phyloP scores from a whole-genome alignment of 2,888 invertebrate species.

The Taenaris catops region DNA sequence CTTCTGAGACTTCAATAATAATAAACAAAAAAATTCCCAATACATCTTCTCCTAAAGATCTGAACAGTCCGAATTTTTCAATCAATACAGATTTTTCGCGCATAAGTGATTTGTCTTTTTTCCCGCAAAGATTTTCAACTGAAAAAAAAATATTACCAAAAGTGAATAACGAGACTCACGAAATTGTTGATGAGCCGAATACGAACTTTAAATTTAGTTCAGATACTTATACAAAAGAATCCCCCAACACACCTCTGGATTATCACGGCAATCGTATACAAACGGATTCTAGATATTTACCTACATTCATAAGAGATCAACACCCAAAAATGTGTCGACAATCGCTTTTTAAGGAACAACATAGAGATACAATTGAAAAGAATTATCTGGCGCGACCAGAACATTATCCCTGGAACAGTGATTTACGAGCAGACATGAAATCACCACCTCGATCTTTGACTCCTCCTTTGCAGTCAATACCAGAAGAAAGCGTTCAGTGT shows the following conservation, averaged over 20 bases:
- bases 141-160: slow-evolving; percentile 58
- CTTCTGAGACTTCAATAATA: slow-evolving; percentile 39
- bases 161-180: slow-evolving; percentile 52
- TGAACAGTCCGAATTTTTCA: slow-evolving; percentile 66
- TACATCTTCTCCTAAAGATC: slow-evolving; percentile 68
- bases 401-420: slow-evolving; percentile 55
- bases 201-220: slow-evolving; percentile 47
- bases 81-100: slow-evolving; percentile 70
- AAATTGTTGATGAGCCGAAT: slow-evolving; percentile 47
- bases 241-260: slow-evolving; percentile 54
- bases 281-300: slow-evolving; percentile 24
- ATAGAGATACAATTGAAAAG: slow-evolving; percentile 40
- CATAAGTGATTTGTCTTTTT: slow-evolving; percentile 66
- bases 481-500: slow-evolving; percentile 65
- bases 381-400: slow-evolving; percentile 38
- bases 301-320: slow-evolving; percentile 38
- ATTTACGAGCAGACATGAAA: slow-evolving; percentile 38
- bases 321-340: slow-evolving; percentile 59
- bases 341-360: slow-evolving; percentile 56
- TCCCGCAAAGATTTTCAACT: slow-evolving; percentile 65
- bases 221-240: slow-evolving; percentile 77
- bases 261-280: slow-evolving; percentile 25
- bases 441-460: slow-evolving; percentile 62
- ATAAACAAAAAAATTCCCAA: slow-evolving; percentile 60
- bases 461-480: slow-evolving; percentile 65